Evolutionary conservation across 53 echinoderm and acorn worm species (phyloP).

Genomic region (Pentamera pediparva): DNA sequence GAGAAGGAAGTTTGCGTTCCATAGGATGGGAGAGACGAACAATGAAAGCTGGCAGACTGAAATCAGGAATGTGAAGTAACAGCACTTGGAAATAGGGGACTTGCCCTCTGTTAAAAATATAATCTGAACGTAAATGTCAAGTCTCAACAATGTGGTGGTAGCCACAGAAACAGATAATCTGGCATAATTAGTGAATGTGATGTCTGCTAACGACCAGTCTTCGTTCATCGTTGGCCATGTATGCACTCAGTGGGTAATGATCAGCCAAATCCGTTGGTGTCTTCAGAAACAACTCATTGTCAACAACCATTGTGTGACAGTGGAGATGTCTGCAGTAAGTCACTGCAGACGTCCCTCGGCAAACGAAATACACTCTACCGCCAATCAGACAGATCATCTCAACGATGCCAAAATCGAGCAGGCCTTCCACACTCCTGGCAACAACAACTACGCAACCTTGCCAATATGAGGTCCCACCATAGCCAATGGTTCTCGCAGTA

Average conservation of each 20-base stretch:
- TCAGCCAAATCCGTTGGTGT: constrained; percentile 23
- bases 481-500: constrained; percentile 11
- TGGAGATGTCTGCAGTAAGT: constrained; percentile 15
- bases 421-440: constrained; percentile 10
- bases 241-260: constrained; percentile 35
- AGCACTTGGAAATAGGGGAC: too few species aligned
- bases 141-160: too few species aligned
- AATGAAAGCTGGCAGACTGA: too few species aligned
- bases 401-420: constrained; percentile 2
- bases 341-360: not conserved
- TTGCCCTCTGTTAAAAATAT: too few species aligned
- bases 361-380: constrained; percentile 20
- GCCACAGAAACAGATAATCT: too few species aligned
- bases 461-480: constrained; percentile 19
- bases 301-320: not conserved
- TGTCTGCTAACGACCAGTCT: constrained; percentile 31
- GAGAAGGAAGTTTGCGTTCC: too few species aligned
- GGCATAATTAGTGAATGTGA: constrained; percentile 5
- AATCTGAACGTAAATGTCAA: too few species aligned
- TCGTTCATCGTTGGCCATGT: constrained; percentile 22
- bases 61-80: too few species aligned
- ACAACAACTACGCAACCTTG: constrained; percentile 24
- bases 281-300: constrained; percentile 9
- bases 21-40: too few species aligned
- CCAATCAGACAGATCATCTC: constrained; percentile 18